Base-by-base conservation (phyloP, 2,797 vertebrate species). In the Pelobates cultripes region DNA sequence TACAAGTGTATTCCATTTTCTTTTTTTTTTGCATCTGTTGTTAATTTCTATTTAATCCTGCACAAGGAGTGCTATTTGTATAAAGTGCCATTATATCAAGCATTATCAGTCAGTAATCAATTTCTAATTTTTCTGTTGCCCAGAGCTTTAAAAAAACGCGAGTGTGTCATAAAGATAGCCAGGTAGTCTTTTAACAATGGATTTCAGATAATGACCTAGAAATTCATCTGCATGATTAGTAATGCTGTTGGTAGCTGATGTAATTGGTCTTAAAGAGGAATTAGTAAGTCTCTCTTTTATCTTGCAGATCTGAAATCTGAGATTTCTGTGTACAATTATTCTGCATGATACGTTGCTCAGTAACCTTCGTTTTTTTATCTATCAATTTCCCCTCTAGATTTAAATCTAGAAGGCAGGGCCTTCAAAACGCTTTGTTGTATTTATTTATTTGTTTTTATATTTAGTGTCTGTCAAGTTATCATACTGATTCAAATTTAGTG, bases 261-360 rank as follows among this genome's bases (percentile, higher is more conserved):
- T 60, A 70, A 78, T 78, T 78, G 76, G 69, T 60, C 66, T 60
- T 57, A 44, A 70, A 70, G 13, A 51, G 75, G 75, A 47, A 68
- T 75, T 75, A 75, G 57, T 10, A 3, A 63, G 7, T 6, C 14
- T 55, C 41, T 68, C 41, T 43, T 41, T 45, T 64, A 28, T 64
- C 17, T 60, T 64, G 7, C 61, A 28, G 61, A 64, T 64, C 61
- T 64, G 61, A 40, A 64, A 64, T 64, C 61, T 7, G 17, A 64
- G 61, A 64, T 40, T 64, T 64, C n/a, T 28, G 10, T 64, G 61
- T 28, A 28, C 61, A 64, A 64, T 64, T 64, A 64, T 7, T n/a
- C 14, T 64, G 61, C 61, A 64, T 64, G 61, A 64, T 64, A 64
- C 61, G 28, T 40, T 64, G n/a, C 7, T 40, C n/a, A 13, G 57